Conservation (phyloP, 2,888 invertebrate genomes). For the Eupeodes luniger region DNA sequence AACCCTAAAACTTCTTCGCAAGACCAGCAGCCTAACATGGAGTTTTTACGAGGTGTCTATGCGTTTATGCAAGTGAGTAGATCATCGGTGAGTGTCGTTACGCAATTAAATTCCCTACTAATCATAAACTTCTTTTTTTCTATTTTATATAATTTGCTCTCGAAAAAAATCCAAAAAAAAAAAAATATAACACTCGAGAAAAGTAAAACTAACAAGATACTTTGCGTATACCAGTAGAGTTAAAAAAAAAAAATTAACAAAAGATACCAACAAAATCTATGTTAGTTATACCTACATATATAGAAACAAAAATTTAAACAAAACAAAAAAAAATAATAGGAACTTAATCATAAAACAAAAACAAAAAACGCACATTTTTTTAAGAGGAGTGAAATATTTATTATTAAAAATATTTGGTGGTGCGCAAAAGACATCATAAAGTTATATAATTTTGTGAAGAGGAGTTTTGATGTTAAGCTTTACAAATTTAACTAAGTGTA, state of each 20-base stretch:
- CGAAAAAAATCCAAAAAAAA: slow-evolving; percentile 69
- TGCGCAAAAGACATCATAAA: slow-evolving; percentile 51
- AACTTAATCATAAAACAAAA: slow-evolving; percentile 20
- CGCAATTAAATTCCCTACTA: slow-evolving; percentile 84
- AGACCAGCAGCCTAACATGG: slow-evolving; percentile 84
- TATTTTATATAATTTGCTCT: slow-evolving; percentile 80
- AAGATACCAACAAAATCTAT: slow-evolving; percentile 36
- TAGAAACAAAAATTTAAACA: slow-evolving; percentile 28
- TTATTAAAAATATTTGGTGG: slow-evolving; percentile 50
- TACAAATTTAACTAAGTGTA: slow-evolving; percentile 63
- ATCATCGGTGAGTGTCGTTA: slow-evolving; percentile 85
- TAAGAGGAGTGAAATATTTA: slow-evolving; percentile 43
- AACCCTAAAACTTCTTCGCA: slow-evolving; percentile 82
- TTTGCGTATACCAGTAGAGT: slow-evolving; percentile 57
- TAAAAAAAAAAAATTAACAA: slow-evolving; percentile 57
- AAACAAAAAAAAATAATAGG: slow-evolving; percentile 30
- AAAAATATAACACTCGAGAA: slow-evolving; percentile 67
- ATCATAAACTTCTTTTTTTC: slow-evolving; percentile 83
- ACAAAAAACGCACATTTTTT: slow-evolving; percentile 38
- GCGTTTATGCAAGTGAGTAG: slow-evolving; percentile 85
- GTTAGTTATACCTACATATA: slow-evolving; percentile 53
- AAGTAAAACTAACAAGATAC: slow-evolving; percentile 50
- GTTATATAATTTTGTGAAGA: slow-evolving; percentile 57
- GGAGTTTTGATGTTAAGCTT: slow-evolving; percentile 58
- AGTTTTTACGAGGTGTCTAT: slow-evolving; percentile 85